Evolutionary conservation across 2,888 invertebrate species (phyloP).

Genomic region (Metopia argyrocephala): DNA sequence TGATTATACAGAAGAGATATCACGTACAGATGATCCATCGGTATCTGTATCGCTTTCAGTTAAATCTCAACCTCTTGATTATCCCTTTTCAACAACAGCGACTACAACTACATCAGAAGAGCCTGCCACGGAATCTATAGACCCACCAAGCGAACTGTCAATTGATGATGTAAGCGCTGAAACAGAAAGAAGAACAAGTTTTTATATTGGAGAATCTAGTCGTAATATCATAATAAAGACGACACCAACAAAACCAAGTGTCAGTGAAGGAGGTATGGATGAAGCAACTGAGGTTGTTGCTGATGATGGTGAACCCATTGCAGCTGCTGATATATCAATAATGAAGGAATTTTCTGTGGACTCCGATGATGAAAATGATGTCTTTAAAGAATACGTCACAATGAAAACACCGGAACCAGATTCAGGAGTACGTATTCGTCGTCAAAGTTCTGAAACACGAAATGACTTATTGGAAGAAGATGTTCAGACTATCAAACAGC

Average conservation of each 20-base stretch:
- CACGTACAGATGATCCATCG: constrained; percentile 74
- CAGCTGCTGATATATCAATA: constrained; percentile 68
- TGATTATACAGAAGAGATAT: constrained; percentile 74
- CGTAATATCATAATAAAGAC: constrained; percentile 77
- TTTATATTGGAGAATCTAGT: constrained; percentile 78
- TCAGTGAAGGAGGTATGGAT: constrained; percentile 19
- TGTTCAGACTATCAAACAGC: constrained; percentile 12
- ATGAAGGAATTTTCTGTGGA: constrained; percentile 73
- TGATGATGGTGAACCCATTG: constrained; percentile 61
- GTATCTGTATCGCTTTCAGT: constrained; percentile 68
- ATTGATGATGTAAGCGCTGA: constrained; percentile 71
- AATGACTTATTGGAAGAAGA: constrained; percentile 73
- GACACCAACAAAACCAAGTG: constrained; percentile 68
- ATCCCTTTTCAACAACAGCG: constrained; percentile 68
- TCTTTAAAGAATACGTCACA: constrained; percentile 73
- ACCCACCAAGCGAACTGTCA: constrained; percentile 73
- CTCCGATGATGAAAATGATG: constrained; percentile 72
- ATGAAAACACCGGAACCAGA: constrained; percentile 69
- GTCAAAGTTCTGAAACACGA: constrained; percentile 77
- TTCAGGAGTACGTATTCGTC: constrained; percentile 71
- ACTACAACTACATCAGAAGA: constrained; percentile 73
- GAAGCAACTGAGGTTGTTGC: constrained; percentile 35
- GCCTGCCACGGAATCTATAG: constrained; percentile 71
- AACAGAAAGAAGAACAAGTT: constrained; percentile 72
- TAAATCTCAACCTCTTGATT: constrained; percentile 67